Evolutionary conservation across 30 jellyfish, hydroid and myxozoan species (phyloP).

Genomic region (Pseudorhiza aurosa): DNA sequence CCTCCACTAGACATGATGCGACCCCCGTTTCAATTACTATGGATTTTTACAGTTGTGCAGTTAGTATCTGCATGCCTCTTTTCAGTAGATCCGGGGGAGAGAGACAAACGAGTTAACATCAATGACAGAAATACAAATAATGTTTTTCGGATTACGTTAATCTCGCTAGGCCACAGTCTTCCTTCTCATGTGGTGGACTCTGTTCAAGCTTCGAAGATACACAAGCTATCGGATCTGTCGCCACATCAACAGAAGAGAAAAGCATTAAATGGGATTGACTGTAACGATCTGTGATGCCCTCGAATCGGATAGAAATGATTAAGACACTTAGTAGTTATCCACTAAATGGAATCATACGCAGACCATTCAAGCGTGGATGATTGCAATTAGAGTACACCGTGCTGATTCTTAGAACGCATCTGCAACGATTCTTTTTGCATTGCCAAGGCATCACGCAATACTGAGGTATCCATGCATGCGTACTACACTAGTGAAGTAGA

Average conservation of each 20-base stretch:
- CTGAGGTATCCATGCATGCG: no score
- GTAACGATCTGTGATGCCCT: conserved; percentile 7
- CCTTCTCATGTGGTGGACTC: conserved; percentile 39
- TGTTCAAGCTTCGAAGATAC: not conserved
- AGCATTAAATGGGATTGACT: not conserved
- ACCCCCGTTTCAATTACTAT: no score
- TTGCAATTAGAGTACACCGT: no score
- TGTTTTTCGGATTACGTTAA: conserved; percentile 15
- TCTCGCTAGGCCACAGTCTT: conserved; percentile 35
- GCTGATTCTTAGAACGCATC: no score
- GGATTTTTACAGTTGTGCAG: no score
- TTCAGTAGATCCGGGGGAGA: not conserved
- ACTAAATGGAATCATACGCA: no score
- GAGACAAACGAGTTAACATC: not conserved
- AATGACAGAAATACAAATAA: not conserved
- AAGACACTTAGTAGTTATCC: not conserved
- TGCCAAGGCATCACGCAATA: no score
- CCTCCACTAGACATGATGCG: no score
- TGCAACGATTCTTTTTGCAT: no score
- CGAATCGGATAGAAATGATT: not conserved
- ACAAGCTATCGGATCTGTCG: conserved; percentile 40
- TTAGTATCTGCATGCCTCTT: not conserved
- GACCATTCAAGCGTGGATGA: no score
- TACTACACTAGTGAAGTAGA: no score
- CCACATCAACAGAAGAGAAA: conserved; percentile 2